A percentile compares a stretch with the other conserved stretches of the same genome.
phyloP scores from a whole-genome alignment of 2,888 invertebrate species.

The Tipula confusa region DNA sequence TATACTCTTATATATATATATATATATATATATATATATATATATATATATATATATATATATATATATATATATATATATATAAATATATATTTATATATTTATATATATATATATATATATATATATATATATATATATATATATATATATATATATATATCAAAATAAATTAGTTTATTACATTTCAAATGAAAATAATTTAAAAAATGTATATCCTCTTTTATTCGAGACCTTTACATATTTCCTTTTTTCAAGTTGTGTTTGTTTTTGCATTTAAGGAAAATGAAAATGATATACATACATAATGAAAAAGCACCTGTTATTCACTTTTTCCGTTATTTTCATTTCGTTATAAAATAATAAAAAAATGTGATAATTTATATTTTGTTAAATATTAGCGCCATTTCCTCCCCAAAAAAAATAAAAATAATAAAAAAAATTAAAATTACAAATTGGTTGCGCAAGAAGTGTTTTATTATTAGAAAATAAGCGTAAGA shows the following conservation, averaged over 20 bases:
- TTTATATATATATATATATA: no score
- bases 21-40: no score
- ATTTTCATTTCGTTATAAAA: not conserved
- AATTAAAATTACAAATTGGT: not conserved
- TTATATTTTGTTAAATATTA: not conserved
- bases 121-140: no score
- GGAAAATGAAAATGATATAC: not conserved
- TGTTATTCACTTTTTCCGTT: not conserved
- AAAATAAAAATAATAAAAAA: not conserved
- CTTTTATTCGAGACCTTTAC: not conserved
- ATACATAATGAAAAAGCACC: conserved; percentile 3
- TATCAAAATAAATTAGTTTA: not conserved
- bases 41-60: no score
- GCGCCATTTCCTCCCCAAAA: not conserved
- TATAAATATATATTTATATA: no score
- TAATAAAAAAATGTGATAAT: not conserved
- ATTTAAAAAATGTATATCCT: no score
- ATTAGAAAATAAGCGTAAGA: not conserved
- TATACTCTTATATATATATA: no score
- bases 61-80: no score
- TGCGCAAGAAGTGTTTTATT: not conserved
- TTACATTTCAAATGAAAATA: not conserved
- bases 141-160: no score
- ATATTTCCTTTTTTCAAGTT: no score
- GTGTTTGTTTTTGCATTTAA: not conserved